A percentile compares a stretch with the other conserved stretches of the same genome.
Evolutionary conservation across 2,797 vertebrate species (phyloP).

Genomic region (Myotis daubentonii): DNA sequence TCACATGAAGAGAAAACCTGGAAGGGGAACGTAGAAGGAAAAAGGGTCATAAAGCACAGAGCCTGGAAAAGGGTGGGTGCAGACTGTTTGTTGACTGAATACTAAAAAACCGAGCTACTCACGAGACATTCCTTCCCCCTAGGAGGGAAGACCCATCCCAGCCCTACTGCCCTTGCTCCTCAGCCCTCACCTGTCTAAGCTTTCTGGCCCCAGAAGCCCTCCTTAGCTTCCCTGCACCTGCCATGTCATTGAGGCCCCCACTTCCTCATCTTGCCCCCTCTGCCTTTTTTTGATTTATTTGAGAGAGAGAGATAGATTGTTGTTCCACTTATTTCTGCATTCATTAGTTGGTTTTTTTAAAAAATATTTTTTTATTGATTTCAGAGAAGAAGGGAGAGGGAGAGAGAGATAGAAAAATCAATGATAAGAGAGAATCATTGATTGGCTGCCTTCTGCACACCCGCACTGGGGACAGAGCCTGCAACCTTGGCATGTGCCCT

Average conservation of each 20-base stretch:
- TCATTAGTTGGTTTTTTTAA: neutral
- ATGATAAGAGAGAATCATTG: neutral
- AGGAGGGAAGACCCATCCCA: neutral
- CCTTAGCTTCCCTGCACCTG: neutral
- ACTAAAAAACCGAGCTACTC: neutral
- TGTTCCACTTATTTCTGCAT: no score
- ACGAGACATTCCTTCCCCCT: neutral
- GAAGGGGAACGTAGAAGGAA: accelerated
- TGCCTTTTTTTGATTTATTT: neutral
- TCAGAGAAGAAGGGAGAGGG: neutral
- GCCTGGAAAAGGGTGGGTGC: neutral
- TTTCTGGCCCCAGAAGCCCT: neutral
- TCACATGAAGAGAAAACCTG: constrained; percentile 80
- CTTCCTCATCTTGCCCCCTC: neutral
- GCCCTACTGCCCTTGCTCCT: neutral
- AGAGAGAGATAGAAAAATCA: neutral
- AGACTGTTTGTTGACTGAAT: neutral
- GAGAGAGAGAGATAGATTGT: no score
- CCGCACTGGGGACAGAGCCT: no score
- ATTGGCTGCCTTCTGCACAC: neutral
- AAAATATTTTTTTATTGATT: no score
- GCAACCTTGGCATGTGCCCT: neutral
- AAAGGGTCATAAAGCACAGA: neutral
- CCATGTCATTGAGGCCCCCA: neutral
- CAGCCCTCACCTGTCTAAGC: neutral